Conservation (phyloP, 1,140 invertebrate species). For the Meloidogyne chitwoodi region DNA sequence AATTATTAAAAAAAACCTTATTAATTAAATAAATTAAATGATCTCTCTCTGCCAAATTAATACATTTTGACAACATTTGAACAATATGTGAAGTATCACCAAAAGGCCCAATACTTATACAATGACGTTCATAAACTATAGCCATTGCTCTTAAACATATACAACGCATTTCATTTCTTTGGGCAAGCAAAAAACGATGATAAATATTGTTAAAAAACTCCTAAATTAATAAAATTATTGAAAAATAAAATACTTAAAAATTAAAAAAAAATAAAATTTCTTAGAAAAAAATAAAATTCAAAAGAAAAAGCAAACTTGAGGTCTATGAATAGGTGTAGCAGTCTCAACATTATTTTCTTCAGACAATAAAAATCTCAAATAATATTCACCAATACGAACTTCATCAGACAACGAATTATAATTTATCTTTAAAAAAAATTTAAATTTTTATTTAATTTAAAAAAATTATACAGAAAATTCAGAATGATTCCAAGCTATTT, state of each 20-base stretch:
- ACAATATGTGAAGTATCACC: conserved; percentile 94
- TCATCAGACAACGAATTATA: conserved; percentile 90
- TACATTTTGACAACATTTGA: conserved; percentile 78
- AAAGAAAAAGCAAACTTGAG: conserved; percentile 67
- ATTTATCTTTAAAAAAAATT: conserved; percentile 65
- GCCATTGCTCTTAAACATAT: conserved; percentile 91
- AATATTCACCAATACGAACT: conserved; percentile 97
- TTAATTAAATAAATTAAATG: conserved; percentile 37
- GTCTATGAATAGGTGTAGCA: conserved; percentile 78
- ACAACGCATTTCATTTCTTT: conserved; percentile 83
- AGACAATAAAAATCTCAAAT: conserved; percentile 85
- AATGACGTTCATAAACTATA: conserved; percentile 90
- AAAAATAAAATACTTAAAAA: too few species aligned
- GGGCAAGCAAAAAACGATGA: conserved; percentile 86
- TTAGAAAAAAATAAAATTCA: too few species aligned
- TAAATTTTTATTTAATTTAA: not conserved
- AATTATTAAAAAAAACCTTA: not conserved
- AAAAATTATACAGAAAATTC: conserved; percentile 65
- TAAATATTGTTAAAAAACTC: conserved; percentile 99
- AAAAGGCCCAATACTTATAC: conserved; percentile 92
- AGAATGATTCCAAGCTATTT: conserved; percentile 91
- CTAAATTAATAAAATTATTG: conserved; percentile 62
- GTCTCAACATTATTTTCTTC: conserved; percentile 72
- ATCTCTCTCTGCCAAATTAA: conserved; percentile 48
- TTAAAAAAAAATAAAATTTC: too few species aligned